phyloP scores from a whole-genome alignment of 2,888 invertebrate genomes.

The Sussaba pulchella region DNA sequence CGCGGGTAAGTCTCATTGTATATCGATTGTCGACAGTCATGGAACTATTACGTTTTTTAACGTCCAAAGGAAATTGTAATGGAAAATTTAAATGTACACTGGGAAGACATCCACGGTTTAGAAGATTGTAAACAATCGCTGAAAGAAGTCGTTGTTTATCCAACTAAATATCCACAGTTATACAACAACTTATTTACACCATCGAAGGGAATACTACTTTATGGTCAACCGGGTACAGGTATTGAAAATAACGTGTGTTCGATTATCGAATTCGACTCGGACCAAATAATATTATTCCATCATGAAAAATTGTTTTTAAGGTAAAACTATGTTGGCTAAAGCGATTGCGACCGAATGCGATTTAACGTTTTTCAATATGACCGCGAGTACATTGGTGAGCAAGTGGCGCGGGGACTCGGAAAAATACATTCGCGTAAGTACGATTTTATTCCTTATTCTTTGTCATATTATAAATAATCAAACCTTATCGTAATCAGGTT shows the following conservation, averaged over 20 bases:
- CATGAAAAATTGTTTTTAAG: slow-evolving; percentile 74
- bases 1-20: slow-evolving; percentile 84
- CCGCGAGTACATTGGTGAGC: slow-evolving; percentile 95
- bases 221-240: slow-evolving; percentile 93
- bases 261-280: neutral
- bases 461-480: neutral
- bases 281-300: neutral
- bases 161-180: slow-evolving; percentile 90
- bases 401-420: slow-evolving; percentile 99
- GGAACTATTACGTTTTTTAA: no score
- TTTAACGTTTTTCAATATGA: slow-evolving; percentile 95
- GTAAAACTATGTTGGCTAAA: slow-evolving; percentile 96
- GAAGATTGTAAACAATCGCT: slow-evolving; percentile 90
- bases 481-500: slow-evolving; percentile 85
- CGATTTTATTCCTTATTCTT: neutral
- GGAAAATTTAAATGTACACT: slow-evolving; percentile 89
- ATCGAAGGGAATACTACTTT: slow-evolving; percentile 91
- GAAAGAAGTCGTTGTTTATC: slow-evolving; percentile 95
- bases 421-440: slow-evolving; percentile 92
- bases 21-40: neutral
- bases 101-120: slow-evolving; percentile 93
- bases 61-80: slow-evolving; percentile 87
- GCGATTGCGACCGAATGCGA: slow-evolving; percentile 93
- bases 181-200: slow-evolving; percentile 90
- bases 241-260: slow-evolving; percentile 21